A percentile compares a stretch with the other conserved stretches of the same genome.
These are phyloP conservation scores for Aurelia aurita complex sp. Pacific DNA, from an alignment of 30 jellyfish, hydroid and myxozoan species.

Conservation along the genomic window DNA sequence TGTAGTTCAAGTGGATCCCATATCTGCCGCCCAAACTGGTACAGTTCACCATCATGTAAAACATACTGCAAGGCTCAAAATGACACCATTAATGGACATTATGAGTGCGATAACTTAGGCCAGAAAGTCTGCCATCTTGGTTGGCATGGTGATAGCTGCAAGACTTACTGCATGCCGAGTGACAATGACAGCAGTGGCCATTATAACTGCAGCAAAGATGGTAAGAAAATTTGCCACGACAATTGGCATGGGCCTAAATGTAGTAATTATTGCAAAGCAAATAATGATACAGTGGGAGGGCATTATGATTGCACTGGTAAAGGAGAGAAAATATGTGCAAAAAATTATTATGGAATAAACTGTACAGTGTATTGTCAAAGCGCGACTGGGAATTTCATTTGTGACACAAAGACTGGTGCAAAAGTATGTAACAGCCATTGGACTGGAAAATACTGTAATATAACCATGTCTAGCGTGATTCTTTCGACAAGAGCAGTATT, in stretches of 20 bases:
- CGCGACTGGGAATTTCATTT: slow-evolving; percentile 1
- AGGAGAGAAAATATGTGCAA: slow-evolving; percentile 36
- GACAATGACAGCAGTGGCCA: slow-evolving; percentile 47
- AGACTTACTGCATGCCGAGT: slow-evolving; percentile 37
- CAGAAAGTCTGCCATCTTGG: slow-evolving; percentile 25
- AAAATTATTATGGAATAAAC: slow-evolving; percentile 41
- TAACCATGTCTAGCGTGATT: not conserved
- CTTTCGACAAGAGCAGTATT: not conserved
- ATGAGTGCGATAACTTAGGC: slow-evolving; percentile 37
- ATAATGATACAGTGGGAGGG: slow-evolving; percentile 9
- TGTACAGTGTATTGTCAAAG: slow-evolving; percentile 45
- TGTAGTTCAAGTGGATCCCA: slow-evolving; percentile 40
- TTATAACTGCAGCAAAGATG: slow-evolving; percentile 51
- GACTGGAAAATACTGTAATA: slow-evolving; percentile 51
- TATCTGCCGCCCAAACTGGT: slow-evolving; percentile 39
- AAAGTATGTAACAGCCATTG: slow-evolving; percentile 32
- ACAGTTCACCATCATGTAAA: slow-evolving; percentile 30
- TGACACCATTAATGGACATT: slow-evolving; percentile 43
- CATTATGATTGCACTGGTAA: slow-evolving; percentile 14
- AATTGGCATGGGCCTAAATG: slow-evolving; percentile 65
- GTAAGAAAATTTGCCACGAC: slow-evolving; percentile 46
- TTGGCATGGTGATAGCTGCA: slow-evolving; percentile 68
- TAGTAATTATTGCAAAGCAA: slow-evolving; percentile 31
- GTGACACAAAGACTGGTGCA: slow-evolving; percentile 61
- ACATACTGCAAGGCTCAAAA: slow-evolving; percentile 30